phyloP scores from a whole-genome alignment of 2,797 vertebrate genomes.

The Gymnodraco acuticeps region DNA sequence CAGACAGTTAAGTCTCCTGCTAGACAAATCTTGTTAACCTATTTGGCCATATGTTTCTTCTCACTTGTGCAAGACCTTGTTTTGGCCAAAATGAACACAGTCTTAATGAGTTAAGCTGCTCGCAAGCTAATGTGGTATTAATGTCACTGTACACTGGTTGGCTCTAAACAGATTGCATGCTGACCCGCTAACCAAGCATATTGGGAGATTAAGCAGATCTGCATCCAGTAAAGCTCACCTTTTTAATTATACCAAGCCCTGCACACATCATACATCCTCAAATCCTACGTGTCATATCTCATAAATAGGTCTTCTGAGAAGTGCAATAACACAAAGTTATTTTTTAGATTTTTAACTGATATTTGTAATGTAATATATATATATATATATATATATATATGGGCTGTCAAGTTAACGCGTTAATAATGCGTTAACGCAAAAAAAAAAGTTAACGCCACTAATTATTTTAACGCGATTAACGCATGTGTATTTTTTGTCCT shows the following conservation, averaged over 20 bases:
- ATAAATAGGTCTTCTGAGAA: neutral
- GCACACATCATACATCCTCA: slow-evolving; percentile 41
- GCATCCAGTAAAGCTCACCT: slow-evolving; percentile 64
- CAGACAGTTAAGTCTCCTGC: slow-evolving; percentile 32
- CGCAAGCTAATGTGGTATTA: slow-evolving; percentile 51
- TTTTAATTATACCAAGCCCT: slow-evolving; percentile 56
- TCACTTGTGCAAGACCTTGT: slow-evolving; percentile 35
- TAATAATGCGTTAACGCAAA: too few species aligned
- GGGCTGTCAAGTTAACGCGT: too few species aligned
- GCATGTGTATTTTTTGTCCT: too few species aligned
- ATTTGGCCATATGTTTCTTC: slow-evolving; percentile 47
- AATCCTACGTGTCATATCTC: neutral
- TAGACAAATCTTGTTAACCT: slow-evolving; percentile 44
- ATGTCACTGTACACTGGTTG: slow-evolving; percentile 41
- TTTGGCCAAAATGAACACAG: slow-evolving; percentile 39
- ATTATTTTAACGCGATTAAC: too few species aligned
- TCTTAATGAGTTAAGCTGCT: slow-evolving; percentile 57
- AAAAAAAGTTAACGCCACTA: too few species aligned
- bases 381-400: too few species aligned
- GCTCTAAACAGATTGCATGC: slow-evolving; percentile 57
- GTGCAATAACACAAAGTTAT: neutral
- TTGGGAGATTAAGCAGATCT: slow-evolving; percentile 70
- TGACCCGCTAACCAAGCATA: slow-evolving; percentile 74
- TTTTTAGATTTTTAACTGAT: neutral
- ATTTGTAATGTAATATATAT: too few species aligned